Evolutionary conservation across 2,888 invertebrate species (phyloP), one percentile per base, ranked within the genome.

Genomic region (Xanthia togata): DNA sequence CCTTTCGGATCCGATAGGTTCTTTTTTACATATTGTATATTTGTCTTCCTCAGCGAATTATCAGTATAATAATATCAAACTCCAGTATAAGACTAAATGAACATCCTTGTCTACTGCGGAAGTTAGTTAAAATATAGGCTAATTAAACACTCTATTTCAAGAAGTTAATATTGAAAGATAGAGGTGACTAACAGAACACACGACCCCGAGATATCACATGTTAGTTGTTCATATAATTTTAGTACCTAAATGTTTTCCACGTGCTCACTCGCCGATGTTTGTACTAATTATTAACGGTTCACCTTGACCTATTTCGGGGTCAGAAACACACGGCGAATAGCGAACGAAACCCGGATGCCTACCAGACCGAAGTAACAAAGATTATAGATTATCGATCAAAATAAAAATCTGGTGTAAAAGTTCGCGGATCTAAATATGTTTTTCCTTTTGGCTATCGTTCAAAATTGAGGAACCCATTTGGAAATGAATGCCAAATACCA

Each of bases 391-490:
- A n/a, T 38, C 38, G 17, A 47, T 53, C 38, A n/a, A 59, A 68
- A 70, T 68, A 53, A 62, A 62, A 53, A 60, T 41, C 63, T 26
- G 2, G 44, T 69, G 38, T 14, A 55, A 65, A 81, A 76, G 74
- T 38, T 55, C 9, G 12, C 57, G 11, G 5, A 23, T 73, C 74
- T 82, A 78, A 41, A 84, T 82, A 76, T 12, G 8, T 38, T 79
- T 84, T 74, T 73, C 76, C 72, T 72, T 35, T 85, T 87, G 87
- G 86, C 87, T 78, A 20, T 68, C 47, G 76, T 82, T 84, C 86
- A 86, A 84, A 79, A 80, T 60, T 71, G 38, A 68, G 53, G n/a
- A 74, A 75, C 38, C 12, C 44, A 60, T 84, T 79, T 60, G 62
- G 41, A 72, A 63, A n/a, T 63, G 69, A 71, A 59, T 72, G 73